phyloP scores from a whole-genome alignment of 2,888 invertebrate species.

The Orchestes rusci region DNA sequence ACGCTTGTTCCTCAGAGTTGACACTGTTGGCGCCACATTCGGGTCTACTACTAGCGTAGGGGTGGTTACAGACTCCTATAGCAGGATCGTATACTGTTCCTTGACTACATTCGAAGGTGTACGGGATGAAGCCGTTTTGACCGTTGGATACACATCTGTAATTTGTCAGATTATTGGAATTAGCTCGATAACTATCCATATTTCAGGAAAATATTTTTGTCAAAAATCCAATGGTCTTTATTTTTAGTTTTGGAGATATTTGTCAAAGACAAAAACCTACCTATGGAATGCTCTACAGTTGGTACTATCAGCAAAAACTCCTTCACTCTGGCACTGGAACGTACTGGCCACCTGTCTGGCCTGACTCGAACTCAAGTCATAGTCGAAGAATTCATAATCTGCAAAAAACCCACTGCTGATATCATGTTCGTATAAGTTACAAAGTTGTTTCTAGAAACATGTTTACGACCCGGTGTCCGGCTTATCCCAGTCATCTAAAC shows the following conservation, averaged over 20 bases:
- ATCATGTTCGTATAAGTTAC: constrained; percentile 14
- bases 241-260: background rate
- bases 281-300: constrained; percentile 57
- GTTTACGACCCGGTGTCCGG: too few species aligned
- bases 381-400: constrained; percentile 20
- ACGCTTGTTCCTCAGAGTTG: too few species aligned
- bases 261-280: constrained; percentile 11
- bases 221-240: background rate
- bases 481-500: too few species aligned
- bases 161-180: background rate
- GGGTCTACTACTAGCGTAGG: constrained; percentile 57
- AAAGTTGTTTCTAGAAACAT: constrained; percentile 15
- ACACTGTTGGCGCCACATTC: constrained; percentile 60
- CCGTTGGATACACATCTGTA: constrained; percentile 66
- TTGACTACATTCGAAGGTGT: constrained; percentile 64
- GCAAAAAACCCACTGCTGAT: constrained; percentile 13
- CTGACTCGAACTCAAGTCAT: constrained; percentile 17
- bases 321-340: constrained; percentile 43
- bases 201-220: background rate
- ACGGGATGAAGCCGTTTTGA: constrained; percentile 50
- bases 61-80: constrained; percentile 62
- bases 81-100: constrained; percentile 69
- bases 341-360: constrained; percentile 5
- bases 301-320: constrained; percentile 59
- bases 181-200: background rate